A percentile compares a stretch with the other conserved stretches of the same genome.
These are phyloP conservation scores for Seriola rivoliana DNA, from an alignment of 2,113 vertebrate genomes.

Conservation along the genomic window DNA sequence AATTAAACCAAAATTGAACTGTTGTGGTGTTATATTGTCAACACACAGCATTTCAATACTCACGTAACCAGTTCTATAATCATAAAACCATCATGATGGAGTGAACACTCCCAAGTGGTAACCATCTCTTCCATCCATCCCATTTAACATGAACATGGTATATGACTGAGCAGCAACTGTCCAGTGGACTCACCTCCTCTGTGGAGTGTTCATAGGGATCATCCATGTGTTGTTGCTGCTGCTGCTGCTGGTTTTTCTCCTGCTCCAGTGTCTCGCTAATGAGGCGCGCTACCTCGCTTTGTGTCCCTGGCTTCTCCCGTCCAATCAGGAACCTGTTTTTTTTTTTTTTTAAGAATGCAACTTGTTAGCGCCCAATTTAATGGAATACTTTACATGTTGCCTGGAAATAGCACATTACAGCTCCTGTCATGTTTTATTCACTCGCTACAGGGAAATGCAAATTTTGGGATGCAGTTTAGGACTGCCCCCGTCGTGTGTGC, in stretches of 20 bases:
- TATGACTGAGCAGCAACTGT: background rate
- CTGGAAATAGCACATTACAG: slow-evolving; percentile 7
- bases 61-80: background rate
- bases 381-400: slow-evolving; percentile 11
- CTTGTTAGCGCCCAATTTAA: background rate
- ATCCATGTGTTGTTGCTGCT: slow-evolving; percentile 84
- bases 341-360: slow-evolving; percentile 1
- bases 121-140: background rate
- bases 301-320: slow-evolving; percentile 92
- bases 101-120: background rate
- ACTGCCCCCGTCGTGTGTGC: background rate
- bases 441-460: slow-evolving; percentile 27
- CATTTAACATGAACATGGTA: background rate
- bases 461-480: slow-evolving; percentile 27
- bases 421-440: background rate
- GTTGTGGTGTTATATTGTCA: background rate
- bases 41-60: background rate
- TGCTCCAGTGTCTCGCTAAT: slow-evolving; percentile 95
- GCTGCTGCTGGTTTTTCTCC: slow-evolving; percentile 87
- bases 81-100: background rate
- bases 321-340: slow-evolving; percentile 91
- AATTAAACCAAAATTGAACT: background rate
- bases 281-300: slow-evolving; percentile 93
- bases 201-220: slow-evolving; percentile 89
- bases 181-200: slow-evolving; percentile 82